Evolutionary conservation across 2,888 invertebrate genomes (phyloP).

Genomic region (Caradrina clavipalpis): DNA sequence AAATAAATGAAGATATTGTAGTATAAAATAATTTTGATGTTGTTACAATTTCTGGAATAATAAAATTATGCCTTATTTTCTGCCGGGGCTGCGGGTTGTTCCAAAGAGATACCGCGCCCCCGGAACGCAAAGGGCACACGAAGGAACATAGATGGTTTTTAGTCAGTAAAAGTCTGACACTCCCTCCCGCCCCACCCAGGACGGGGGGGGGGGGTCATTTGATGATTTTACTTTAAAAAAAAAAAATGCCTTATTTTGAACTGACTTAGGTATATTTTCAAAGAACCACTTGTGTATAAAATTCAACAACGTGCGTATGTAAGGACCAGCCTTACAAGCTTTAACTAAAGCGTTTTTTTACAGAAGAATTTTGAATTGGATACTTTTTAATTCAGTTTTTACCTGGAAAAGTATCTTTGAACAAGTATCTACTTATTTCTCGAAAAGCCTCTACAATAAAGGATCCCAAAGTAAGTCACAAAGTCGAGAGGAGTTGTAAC

Average conservation of each 20-base stretch:
- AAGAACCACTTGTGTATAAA: background rate
- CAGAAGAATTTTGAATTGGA: background rate
- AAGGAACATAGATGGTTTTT: too few species aligned
- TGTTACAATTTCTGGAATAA: background rate
- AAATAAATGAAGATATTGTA: background rate
- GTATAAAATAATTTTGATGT: background rate
- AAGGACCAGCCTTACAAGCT: background rate
- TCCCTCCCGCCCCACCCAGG: too few species aligned
- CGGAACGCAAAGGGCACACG: too few species aligned
- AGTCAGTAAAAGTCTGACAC: too few species aligned
- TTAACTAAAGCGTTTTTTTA: constrained; percentile 3
- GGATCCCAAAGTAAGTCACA: constrained; percentile 23
- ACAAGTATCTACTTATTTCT: background rate
- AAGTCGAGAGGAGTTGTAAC: constrained; percentile 38
- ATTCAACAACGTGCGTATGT: background rate
- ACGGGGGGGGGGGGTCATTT: too few species aligned
- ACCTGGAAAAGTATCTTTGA: background rate
- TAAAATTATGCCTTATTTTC: background rate
- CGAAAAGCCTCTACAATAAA: constrained; percentile 18
- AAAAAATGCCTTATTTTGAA: background rate
- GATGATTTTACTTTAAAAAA: too few species aligned
- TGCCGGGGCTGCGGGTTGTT: too few species aligned
- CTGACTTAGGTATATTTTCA: background rate
- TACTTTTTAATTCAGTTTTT: background rate
- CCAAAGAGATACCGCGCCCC: too few species aligned